Conservation (phyloP, 2,888 invertebrate species). For the Pollenia amentaria region DNA sequence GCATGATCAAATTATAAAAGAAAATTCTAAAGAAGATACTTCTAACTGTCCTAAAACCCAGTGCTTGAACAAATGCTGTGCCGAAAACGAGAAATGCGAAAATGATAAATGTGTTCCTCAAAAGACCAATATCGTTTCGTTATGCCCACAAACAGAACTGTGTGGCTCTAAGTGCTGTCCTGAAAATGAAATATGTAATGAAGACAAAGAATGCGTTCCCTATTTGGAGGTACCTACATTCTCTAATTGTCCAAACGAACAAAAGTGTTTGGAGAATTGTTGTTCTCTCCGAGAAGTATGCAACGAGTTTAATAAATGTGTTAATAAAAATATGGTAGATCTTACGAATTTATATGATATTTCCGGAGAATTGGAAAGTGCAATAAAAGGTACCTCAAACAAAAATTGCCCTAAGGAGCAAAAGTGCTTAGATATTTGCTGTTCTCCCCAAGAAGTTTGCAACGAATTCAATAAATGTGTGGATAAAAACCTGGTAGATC, state of each 20-base stretch:
- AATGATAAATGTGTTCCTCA: neutral
- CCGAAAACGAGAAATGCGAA: neutral
- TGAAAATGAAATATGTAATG: conserved; percentile 15
- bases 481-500: no score
- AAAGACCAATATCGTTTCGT: neutral
- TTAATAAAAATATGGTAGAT: neutral
- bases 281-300: conserved; percentile 18
- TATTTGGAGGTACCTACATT: neutral
- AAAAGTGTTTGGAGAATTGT: conserved; percentile 11
- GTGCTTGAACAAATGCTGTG: conserved; percentile 3
- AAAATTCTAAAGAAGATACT: no score
- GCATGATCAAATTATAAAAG: no score
- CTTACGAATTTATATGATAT: no score
- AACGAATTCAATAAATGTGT: no score
- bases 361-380: no score
- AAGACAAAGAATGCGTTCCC: neutral
- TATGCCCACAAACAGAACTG: neutral
- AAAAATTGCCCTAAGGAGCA: no score
- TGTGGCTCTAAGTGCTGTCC: conserved; percentile 37
- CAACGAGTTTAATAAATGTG: conserved; percentile 10
- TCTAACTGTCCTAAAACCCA: neutral
- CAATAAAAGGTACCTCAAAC: no score
- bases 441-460: no score
- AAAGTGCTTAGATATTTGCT: no score
- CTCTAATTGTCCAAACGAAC: neutral